A percentile compares a stretch with the other conserved stretches of the same genome.
Conservation (phyloP, 1,140 invertebrate genomes). For the Hydropsyche tenuis region DNA sequence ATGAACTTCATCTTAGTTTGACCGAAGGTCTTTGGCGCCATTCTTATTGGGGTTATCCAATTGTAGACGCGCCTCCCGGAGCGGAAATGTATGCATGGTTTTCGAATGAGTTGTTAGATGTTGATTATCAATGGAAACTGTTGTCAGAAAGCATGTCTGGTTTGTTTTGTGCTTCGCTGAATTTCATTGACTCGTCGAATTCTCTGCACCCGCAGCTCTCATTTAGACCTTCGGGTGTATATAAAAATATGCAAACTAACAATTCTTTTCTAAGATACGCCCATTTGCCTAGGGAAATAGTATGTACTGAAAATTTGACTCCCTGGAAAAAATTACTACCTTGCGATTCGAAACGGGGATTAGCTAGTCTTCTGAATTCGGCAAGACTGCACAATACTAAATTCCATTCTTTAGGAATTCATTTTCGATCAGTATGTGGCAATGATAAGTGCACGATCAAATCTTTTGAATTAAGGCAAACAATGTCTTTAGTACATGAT, state of each 20-base stretch:
- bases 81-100: conserved; percentile 96
- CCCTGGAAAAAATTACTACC: conserved; percentile 97
- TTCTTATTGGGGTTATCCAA: conserved; percentile 91
- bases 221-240: conserved; percentile 77
- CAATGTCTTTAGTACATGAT: conserved; percentile 87
- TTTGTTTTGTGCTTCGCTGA: conserved; percentile 93
- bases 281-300: conserved; percentile 90
- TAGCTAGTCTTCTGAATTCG: conserved; percentile 88
- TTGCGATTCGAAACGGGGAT: conserved; percentile 85
- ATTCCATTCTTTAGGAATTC: conserved; percentile 90
- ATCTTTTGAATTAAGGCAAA: conserved; percentile 80
- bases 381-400: conserved; percentile 90
- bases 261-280: conserved; percentile 79
- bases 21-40: conserved; percentile 94
- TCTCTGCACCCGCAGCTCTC: conserved; percentile 84
- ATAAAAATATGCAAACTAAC: conserved; percentile 63
- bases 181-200: conserved; percentile 91
- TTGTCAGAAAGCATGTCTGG: conserved; percentile 90
- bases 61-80: conserved; percentile 86
- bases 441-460: conserved; percentile 68
- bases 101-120: conserved; percentile 61
- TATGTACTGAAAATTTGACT: conserved; percentile 98
- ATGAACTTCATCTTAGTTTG: conserved; percentile 90
- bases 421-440: conserved; percentile 81
- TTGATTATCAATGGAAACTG: conserved; percentile 86